phyloP scores from a whole-genome alignment of 1,140 invertebrate genomes.

The Steinernema khuongi region DNA sequence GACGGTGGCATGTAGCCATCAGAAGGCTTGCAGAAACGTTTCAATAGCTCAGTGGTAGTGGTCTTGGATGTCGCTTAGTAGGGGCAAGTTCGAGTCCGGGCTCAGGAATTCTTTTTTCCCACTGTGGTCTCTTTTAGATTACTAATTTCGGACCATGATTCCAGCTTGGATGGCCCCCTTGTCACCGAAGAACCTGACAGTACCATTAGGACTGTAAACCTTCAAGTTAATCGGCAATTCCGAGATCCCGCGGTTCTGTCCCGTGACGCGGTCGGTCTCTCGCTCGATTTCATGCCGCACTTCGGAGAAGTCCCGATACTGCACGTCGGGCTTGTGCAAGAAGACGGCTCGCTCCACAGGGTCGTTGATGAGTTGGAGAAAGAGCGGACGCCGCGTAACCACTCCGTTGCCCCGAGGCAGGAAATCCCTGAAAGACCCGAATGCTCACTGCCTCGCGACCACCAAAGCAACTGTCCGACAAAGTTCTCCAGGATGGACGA shows the following conservation, averaged over 20 bases:
- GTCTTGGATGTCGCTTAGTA: no score
- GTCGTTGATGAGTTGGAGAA: not conserved
- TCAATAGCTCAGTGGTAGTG: no score
- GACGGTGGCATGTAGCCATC: no score
- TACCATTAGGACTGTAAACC: not conserved
- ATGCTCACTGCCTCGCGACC: no score
- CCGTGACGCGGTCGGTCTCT: conserved; percentile 10
- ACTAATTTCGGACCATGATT: no score
- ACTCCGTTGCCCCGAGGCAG: not conserved
- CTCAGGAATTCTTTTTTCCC: no score
- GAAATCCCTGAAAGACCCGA: not conserved
- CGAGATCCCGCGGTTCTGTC: not conserved
- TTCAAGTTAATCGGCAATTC: not conserved
- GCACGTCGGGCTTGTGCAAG: not conserved
- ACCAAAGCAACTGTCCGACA: not conserved
- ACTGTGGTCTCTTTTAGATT: no score
- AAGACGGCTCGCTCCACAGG: not conserved
- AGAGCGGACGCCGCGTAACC: not conserved
- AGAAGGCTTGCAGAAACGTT: no score
- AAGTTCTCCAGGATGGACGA: not conserved
- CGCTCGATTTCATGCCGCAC: not conserved
- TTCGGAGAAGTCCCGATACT: not conserved
- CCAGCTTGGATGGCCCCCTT: no score
- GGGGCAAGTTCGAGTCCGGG: no score
- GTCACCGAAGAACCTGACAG: no score